Evolutionary conservation across 2,113 vertebrate species (phyloP).

Genomic region (Tonatia bakeri): DNA sequence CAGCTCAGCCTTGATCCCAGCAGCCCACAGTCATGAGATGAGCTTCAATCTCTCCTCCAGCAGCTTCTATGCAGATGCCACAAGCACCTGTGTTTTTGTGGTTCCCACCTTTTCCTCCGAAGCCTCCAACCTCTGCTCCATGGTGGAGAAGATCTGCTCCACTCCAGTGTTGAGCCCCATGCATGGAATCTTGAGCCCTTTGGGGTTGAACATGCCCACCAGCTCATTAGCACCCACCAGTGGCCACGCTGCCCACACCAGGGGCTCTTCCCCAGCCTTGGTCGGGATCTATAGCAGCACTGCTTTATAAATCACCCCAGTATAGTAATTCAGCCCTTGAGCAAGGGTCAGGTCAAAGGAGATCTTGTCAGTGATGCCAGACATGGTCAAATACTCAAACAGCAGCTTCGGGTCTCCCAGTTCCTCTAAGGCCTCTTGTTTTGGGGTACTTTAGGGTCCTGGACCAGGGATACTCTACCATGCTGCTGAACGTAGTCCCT

Average conservation of each 20-base stretch:
- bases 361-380: conserved; percentile 92
- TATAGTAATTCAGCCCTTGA: conserved; percentile 96
- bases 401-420: conserved; percentile 92
- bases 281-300: conserved; percentile 85
- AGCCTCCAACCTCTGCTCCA: conserved; percentile 92
- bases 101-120: conserved; percentile 91
- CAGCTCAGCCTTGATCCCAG: conserved; percentile 95
- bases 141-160: conserved; percentile 94
- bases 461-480: conserved; percentile 88
- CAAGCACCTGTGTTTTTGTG: conserved; percentile 94
- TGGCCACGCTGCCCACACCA: conserved; percentile 92
- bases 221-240: conserved; percentile 95
- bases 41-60: conserved; percentile 93
- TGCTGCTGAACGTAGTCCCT: conserved; percentile 89
- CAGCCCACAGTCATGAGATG: conserved; percentile 90
- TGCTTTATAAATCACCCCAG: conserved; percentile 93
- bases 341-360: conserved; percentile 96
- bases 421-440: conserved; percentile 90
- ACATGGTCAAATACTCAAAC: conserved; percentile 90
- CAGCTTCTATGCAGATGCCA: conserved; percentile 96
- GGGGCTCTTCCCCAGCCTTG: conserved; percentile 78
- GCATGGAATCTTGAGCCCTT: conserved; percentile 92
- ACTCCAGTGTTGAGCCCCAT: conserved; percentile 93
- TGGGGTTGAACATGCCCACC: conserved; percentile 98
- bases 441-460: conserved; percentile 88